Base-by-base conservation (phyloP, 2,113 vertebrate species). In the Saccopteryx leptura region DNA sequence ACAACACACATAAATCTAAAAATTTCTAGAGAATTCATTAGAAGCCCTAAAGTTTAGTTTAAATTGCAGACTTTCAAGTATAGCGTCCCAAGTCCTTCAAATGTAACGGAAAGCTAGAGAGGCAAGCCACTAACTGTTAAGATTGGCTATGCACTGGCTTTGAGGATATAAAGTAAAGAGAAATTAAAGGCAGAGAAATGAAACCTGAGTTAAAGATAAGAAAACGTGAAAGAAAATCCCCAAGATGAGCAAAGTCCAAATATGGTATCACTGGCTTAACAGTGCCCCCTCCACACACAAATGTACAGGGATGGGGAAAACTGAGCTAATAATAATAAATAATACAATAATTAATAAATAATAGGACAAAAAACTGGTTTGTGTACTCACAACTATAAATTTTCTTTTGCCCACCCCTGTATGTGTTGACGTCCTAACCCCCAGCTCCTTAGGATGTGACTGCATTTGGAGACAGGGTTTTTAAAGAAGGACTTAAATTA, bases 111-210 rank as follows among this genome's bases (percentile, higher is more conserved):
- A 31, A 88, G 31, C 31, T 17, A 63, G 61, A 72, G 71, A 48
- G 39, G 6, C 26, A 60, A 17, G n/a, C 7, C 69, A 33, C 12
- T 76, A 33, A 65, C 52, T 31, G 18, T 54, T 48, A 72, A 52
- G 5, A 14, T 9, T 93, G 74, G n/a, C 11, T 85, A 9, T 4
- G 84, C 1, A 7, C 56, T 2, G 33, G 15, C 80, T 46, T 60
- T 15, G 21, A 84, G 21, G 26, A 68, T 63, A 84, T 11, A 39
- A 96, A 52, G 11, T 13, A 46, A 95, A 85, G 0, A 76, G 60
- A 97, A 50, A 5, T 66, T 54, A 75, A 61, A 4, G 9, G 78
- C 4, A 23, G 48, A 84, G 18, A 97, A 96, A 96, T 33, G 6
- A 97, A 94, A 71, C 1, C n/a, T 61, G 23, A 84, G 72, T 80